Conservation (phyloP, 2,113 vertebrate species). For the Conger conger region DNA sequence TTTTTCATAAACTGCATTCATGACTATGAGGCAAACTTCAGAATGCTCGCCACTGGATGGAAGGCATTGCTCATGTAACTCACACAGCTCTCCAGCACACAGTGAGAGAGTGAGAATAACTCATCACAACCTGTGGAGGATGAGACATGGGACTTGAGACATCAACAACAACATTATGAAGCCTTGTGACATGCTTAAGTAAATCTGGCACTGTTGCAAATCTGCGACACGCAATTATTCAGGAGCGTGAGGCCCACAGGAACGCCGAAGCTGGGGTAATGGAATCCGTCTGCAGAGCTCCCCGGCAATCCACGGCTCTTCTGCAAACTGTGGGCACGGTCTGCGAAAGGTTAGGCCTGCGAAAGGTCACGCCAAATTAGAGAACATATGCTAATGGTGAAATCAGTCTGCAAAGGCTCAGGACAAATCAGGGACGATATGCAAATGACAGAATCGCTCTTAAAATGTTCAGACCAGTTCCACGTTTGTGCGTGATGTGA, state of each 20-base stretch:
- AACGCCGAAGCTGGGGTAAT: background rate
- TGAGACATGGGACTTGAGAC: background rate
- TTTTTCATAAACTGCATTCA: background rate
- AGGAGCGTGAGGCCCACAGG: background rate
- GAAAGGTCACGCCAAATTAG: background rate
- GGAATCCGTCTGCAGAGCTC: background rate
- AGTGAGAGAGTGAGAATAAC: background rate
- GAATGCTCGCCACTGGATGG: background rate
- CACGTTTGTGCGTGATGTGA: no score
- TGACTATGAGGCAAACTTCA: background rate
- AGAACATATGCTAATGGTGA: no score
- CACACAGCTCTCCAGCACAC: background rate
- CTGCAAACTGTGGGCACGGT: background rate
- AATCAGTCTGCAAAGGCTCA: no score
- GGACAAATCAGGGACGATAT: no score
- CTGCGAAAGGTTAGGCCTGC: background rate
- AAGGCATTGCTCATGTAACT: background rate
- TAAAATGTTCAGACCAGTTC: no score
- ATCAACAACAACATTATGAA: background rate
- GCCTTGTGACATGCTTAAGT: background rate
- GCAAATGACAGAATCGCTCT: no score
- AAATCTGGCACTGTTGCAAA: background rate
- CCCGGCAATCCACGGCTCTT: background rate
- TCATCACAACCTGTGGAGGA: background rate
- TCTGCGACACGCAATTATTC: background rate